phyloP scores from a whole-genome alignment of 2,888 invertebrate genomes.

The Crossocerus cetratus region DNA sequence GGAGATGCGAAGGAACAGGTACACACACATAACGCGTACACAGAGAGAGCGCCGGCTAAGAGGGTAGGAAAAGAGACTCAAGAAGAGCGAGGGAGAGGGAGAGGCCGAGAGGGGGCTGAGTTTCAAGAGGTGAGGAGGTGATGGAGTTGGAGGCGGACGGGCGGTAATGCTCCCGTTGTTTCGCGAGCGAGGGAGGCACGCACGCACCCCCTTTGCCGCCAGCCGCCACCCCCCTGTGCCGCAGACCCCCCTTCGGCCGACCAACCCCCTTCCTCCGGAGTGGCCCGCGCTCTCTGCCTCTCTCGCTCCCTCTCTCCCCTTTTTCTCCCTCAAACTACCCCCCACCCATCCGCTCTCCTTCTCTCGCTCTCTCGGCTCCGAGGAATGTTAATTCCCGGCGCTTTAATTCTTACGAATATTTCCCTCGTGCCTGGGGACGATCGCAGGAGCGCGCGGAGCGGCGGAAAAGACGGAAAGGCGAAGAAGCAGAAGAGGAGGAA shows the following conservation, averaged over 20 bases:
- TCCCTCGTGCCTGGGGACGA: slow-evolving; percentile 69
- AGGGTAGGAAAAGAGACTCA: slow-evolving; percentile 45
- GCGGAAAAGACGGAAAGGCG: slow-evolving; percentile 42
- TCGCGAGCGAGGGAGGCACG: slow-evolving; percentile 72
- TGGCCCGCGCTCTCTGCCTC: slow-evolving; percentile 49
- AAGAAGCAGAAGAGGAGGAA: slow-evolving; percentile 39
- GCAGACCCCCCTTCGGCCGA: slow-evolving; percentile 14
- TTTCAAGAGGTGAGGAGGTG: slow-evolving; percentile 60
- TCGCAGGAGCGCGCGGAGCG: slow-evolving; percentile 31
- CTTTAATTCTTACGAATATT: slow-evolving; percentile 78
- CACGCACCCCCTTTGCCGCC: slow-evolving; percentile 60
- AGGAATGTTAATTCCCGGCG: slow-evolving; percentile 77
- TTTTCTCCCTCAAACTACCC: slow-evolving; percentile 37
- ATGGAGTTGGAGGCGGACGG: slow-evolving; percentile 60
- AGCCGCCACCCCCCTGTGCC: slow-evolving; percentile 14
- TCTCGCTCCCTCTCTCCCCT: slow-evolving; percentile 26
- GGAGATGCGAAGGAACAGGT: slow-evolving; percentile 17
- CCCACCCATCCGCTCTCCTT: slow-evolving; percentile 16
- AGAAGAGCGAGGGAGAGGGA: slow-evolving; percentile 40
- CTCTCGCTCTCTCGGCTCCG: slow-evolving; percentile 60
- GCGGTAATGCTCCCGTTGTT: slow-evolving; percentile 74
- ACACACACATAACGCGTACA: slow-evolving; percentile 12
- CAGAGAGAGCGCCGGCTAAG: slow-evolving; percentile 29
- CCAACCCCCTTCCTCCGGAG: slow-evolving; percentile 29
- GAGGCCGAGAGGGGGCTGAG: slow-evolving; percentile 55